Base-by-base conservation (phyloP, 2,888 invertebrate genomes). In the Platerodrilus igneus region DNA sequence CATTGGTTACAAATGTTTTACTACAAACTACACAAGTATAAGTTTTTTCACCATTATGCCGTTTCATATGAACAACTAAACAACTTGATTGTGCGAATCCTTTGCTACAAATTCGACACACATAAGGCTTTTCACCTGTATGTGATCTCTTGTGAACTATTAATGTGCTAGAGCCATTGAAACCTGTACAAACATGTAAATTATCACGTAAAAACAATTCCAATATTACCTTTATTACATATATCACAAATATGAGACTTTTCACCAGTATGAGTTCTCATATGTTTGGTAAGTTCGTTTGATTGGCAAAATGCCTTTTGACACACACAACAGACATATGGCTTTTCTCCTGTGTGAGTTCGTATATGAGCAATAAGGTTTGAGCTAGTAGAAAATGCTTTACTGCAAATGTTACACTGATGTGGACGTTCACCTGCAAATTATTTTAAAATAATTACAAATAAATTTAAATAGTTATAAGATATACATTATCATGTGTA, bases 261-360 rank as follows among this genome's bases (percentile, higher is more conserved):
- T 45, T 70, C 70, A n/a, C 69, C 69, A 2, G 70, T 70, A 40
- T 70, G 70, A 3, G 67, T 67, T 26, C 70, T 52, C 68, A 69
- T 69, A 44, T 71, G 71, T 38, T 68, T 69, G 4, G 68, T 68
- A 3, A 71, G 52, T 41, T 69, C 68, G 37, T 68, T 69, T 4
- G 69, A 68, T 37, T 69, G 69, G 46, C 69, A 69, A 51, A 70
- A 71, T 1, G 68, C 67, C 49, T 69, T 70, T 34, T 67, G 66
- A 41, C 71, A 71, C 9, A 69, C 64, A 34, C 65, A 66, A 42
- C 69, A 69, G 3, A 67, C 66, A 50, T 71, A 69, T 3, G 69
- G 68, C 30, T 66, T 59, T 53, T 70, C 70, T 2, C 71, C 71
- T 1, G 69, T 67, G 41, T 72, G 70, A 5, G 66, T 70, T 21